Base-by-base conservation (phyloP, 2,888 invertebrate genomes). In the Megastigmus dorsalis region DNA sequence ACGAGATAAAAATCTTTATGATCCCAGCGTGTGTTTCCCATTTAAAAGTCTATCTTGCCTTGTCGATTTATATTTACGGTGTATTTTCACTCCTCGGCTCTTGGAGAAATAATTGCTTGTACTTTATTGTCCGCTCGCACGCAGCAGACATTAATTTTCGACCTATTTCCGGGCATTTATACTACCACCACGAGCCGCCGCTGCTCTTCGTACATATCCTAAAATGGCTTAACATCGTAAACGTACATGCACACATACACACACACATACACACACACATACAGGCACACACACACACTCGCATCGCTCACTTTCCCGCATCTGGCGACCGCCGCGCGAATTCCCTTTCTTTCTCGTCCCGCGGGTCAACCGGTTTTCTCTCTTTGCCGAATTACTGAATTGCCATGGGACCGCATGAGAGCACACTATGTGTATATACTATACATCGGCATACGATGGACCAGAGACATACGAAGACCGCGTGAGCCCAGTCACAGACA, bases 281-380 rank as follows among this genome's bases (percentile, higher is more conserved):
- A 38, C 10, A 43, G 15, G n/a, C 9, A n/a, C 15, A 4, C 28
- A 1, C n/a, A 9, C 9, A 38, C 28, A 13, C 6, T n/a, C 13
- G 20, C 26, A 10, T 41, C 52, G 36, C 52, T 52, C 15, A 26
- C 26, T 59, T 9, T 59, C 38, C n/a, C n/a, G n/a, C n/a, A n/a
- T n/a, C n/a, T n/a, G n/a, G n/a, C n/a, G n/a, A n/a, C n/a, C n/a
- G n/a, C n/a, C n/a, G n/a, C n/a, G n/a, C n/a, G n/a, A n/a, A n/a
- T 9, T 41, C 43, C 55, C 70, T 55, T 41, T 62, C 70, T 59
- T 18, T 43, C 26, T 26, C 45, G n/a, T 41, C 28, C 41, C 50
- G 9, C 15, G 18, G 43, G 52, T 28, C 13, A 66, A 72, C 66
- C 50, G 59, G 66, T 74, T 67, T 59, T 68, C 67, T 48, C 74